Evolutionary conservation across 1,140 invertebrate genomes (phyloP).

Genomic region (Papilio dardanus): DNA sequence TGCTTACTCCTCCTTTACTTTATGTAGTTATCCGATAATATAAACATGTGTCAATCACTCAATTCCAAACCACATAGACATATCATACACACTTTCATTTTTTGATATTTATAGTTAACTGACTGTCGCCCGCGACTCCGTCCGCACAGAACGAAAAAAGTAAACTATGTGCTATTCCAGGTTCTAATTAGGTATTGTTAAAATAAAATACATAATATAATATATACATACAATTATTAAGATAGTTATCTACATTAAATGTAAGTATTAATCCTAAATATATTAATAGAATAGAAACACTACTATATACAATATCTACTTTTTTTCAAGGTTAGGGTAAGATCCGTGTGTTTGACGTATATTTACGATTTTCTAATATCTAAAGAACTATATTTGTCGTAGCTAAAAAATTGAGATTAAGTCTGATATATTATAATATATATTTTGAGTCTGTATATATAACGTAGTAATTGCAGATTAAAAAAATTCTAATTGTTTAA

Average conservation of each 20-base stretch:
- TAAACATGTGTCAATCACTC: not conserved
- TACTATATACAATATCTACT: slow-evolving; percentile 16
- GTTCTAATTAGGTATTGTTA: too few relatives aligned
- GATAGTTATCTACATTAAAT: not conserved
- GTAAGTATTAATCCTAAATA: not conserved
- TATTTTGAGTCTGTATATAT: too few relatives aligned
- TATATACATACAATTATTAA: not conserved
- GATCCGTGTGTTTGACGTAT: not conserved
- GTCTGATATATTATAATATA: too few relatives aligned
- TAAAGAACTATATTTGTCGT: not conserved
- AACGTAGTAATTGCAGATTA: too few relatives aligned
- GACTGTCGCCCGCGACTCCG: too few relatives aligned
- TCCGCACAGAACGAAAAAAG: too few relatives aligned
- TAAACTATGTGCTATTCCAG: too few relatives aligned
- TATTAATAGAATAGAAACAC: not conserved
- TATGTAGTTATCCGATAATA: not conserved
- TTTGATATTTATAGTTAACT: not conserved
- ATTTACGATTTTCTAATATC: not conserved
- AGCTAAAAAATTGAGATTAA: not conserved
- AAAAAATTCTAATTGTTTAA: too few relatives aligned
- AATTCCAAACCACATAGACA: not conserved
- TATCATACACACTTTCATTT: not conserved
- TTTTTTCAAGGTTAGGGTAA: slow-evolving; percentile 2
- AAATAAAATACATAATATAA: too few relatives aligned
- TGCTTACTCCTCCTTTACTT: not conserved